phyloP scores from a whole-genome alignment of 1,140 invertebrate species.

The Drosophila serrata region DNA sequence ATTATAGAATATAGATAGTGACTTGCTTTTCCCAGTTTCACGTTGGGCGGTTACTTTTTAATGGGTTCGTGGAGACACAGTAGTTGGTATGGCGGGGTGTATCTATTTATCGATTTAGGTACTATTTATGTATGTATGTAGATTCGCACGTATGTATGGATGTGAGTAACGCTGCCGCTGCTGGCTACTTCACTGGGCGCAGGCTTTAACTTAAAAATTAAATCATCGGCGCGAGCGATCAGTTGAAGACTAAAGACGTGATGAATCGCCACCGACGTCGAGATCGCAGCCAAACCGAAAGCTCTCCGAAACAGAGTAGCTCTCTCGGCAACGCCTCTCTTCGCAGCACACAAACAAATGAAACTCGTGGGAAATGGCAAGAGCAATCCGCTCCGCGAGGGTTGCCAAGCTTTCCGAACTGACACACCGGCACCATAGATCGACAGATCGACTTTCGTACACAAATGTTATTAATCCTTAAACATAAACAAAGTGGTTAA shows the following conservation, averaged over 20 bases:
- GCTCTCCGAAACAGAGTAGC: constrained; percentile 40
- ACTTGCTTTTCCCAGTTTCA: constrained; percentile 5
- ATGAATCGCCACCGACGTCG: constrained; percentile 63
- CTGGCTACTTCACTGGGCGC: constrained; percentile 48
- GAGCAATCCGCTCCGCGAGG: constrained; percentile 24
- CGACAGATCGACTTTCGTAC: constrained; percentile 22
- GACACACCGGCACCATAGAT: background rate
- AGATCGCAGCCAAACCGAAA: constrained; percentile 34
- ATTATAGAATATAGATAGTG: constrained; percentile 6
- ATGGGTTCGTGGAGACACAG: constrained; percentile 25
- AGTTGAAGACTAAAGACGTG: constrained; percentile 78
- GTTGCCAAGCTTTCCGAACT: constrained; percentile 48
- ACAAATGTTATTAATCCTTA: constrained; percentile 46
- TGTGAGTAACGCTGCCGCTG: constrained; percentile 63
- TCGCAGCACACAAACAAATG: constrained; percentile 1
- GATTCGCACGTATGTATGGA: constrained; percentile 59
- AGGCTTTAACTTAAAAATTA: constrained; percentile 80
- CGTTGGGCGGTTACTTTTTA: constrained; percentile 32
- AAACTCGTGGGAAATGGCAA: constrained; percentile 6
- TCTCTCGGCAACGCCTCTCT: constrained; percentile 20
- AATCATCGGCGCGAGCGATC: constrained; percentile 83
- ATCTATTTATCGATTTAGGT: constrained; percentile 42
- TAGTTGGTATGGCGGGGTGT: constrained; percentile 26
- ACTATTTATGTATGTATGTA: constrained; percentile 47
- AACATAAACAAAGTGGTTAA: constrained; percentile 30